Evolutionary conservation across 2,797 vertebrate genomes (phyloP), one percentile per base, ranked within the genome.

Genomic region (Calcarius lapponicus): DNA sequence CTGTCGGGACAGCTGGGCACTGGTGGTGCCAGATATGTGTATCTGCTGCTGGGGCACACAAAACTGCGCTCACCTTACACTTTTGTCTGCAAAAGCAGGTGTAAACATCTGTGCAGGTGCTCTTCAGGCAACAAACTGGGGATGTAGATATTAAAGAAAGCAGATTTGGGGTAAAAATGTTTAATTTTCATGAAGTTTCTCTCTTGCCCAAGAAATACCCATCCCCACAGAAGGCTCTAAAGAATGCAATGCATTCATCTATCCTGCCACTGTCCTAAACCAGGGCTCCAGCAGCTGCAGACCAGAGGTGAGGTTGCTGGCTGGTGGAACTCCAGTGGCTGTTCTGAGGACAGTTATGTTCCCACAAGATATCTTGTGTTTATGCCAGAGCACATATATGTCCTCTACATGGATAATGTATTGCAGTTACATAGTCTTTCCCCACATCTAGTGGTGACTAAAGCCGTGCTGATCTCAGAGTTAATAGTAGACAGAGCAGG

Each of bases 21-120:
- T n/a, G 15, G 17, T 21, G 4, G 8, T 84, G 32, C 47, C 51
- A 54, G 51, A 54, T 42, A 8, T 0, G 0, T 19, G 10, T 36
- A 9, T 32, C 54, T 76, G 45, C 83, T 82, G 10, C n/a, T 75
- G 67, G 21, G 28, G 45, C 18, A 66, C 42, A 17, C 17, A 65
- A 25, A 84, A 40, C 5, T 42, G 31, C 45, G 29, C 34, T 66
- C 29, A 54, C 32, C 15, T 86, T 51, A 60, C 5, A 4, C 10
- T 56, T 64, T 31, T 32, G 45, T 69, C 31, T 60, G 81, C 38
- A 67, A 84, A 81, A 62, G 19, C 43, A 62, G 18, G 6, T 61
- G 29, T 69, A 57, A 65, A 76, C 11, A 43, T 47, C 34, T n/a
- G 6, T 79, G 34, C 14, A 28, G 25, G 5, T 65, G 42, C 25